Percentiles rank a stretch among this genome's conserved stretches.
Evolutionary conservation across 2,797 vertebrate species (phyloP).

Genomic region (Poeciliopsis turneri): DNA sequence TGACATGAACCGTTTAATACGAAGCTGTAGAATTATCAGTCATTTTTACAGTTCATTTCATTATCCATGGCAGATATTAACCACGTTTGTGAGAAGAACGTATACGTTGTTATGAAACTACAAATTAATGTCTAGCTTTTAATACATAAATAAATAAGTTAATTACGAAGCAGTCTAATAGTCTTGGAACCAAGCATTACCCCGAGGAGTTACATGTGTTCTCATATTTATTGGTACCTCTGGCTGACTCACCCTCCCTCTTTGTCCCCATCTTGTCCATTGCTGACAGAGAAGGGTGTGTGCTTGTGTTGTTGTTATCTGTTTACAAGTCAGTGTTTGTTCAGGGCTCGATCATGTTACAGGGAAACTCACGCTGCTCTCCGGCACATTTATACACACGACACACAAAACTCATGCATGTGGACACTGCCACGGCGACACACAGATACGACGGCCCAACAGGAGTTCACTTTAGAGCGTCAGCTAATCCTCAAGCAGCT

Average conservation of each 20-base stretch:
- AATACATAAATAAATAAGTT: neutral
- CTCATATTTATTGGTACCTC: neutral
- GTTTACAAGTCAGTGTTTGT: constrained; percentile 71
- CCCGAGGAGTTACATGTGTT: neutral
- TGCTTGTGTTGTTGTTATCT: constrained; percentile 55
- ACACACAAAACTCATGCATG: constrained; percentile 17
- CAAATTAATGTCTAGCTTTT: neutral
- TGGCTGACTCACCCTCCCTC: neutral
- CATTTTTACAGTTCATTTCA: neutral
- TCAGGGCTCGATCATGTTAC: constrained; percentile 66
- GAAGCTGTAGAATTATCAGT: neutral
- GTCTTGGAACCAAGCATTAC: neutral
- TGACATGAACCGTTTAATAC: neutral
- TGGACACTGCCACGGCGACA: constrained; percentile 9
- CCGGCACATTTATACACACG: constrained; percentile 19
- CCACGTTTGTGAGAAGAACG: neutral
- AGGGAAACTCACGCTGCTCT: constrained; percentile 43
- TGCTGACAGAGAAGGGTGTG: constrained; percentile 47
- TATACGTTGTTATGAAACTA: neutral
- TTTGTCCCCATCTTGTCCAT: constrained; percentile 26
- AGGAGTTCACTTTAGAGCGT: constrained; percentile 52
- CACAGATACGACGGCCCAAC: constrained; percentile 27
- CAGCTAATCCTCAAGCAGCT: constrained; percentile 51
- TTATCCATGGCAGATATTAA: neutral
- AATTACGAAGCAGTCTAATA: neutral